Percentiles rank a stretch among this genome's conserved stretches.
Evolutionary conservation across 2,113 vertebrate genomes (phyloP).

Genomic region (Onychorhynchus coronatus): DNA sequence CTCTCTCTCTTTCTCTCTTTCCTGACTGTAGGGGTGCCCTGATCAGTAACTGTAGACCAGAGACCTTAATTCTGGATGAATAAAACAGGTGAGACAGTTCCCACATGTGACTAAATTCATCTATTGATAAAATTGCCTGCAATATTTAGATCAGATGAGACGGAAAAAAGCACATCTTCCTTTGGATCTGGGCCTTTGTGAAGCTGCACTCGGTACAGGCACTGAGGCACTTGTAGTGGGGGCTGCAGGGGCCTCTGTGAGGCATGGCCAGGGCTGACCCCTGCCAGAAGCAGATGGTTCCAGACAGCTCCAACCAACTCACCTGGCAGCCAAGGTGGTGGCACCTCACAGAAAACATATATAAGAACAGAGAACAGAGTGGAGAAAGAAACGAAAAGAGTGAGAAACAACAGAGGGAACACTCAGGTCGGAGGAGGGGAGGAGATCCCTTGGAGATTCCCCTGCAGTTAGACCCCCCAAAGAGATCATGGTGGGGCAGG

Average conservation of each 20-base stretch:
- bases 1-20: not conserved
- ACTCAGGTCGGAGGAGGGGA: not conserved
- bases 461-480: not conserved
- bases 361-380: not conserved
- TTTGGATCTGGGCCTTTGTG: not conserved
- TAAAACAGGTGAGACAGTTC: fast-evolving
- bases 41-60: not conserved
- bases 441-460: not conserved
- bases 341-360: fast-evolving
- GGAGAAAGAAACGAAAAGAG: not conserved
- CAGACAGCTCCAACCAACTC: fast-evolving
- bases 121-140: not conserved
- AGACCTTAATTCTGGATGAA: not conserved
- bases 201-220: no score
- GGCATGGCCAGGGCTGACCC: fast-evolving
- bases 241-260: not conserved
- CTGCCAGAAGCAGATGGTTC: fast-evolving
- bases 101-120: not conserved
- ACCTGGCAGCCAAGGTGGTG: fast-evolving
- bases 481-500: not conserved
- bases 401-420: not conserved
- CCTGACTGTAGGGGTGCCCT: not conserved
- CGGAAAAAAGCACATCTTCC: not conserved
- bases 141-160: not conserved
- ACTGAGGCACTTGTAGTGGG: fast-evolving